These are phyloP conservation scores for Columbina picui DNA, from an alignment of 2,113 vertebrate species.

Conservation along the genomic window DNA sequence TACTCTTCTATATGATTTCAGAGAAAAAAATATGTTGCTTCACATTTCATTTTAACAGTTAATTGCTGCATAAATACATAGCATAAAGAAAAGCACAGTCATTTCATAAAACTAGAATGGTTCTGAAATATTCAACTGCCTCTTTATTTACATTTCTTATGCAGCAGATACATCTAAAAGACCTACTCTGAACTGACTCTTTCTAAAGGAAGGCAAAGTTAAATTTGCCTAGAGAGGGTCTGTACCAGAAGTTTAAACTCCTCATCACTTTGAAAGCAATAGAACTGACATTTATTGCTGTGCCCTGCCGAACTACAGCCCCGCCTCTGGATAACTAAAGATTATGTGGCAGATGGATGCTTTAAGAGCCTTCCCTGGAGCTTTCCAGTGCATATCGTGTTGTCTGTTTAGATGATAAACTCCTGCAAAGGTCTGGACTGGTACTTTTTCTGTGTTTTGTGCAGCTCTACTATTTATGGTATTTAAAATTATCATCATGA, in stretches of 20 bases:
- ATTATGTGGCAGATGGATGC: neutral
- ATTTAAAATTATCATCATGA: neutral
- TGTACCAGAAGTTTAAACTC: constrained; percentile 8
- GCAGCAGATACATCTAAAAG: neutral
- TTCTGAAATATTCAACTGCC: neutral
- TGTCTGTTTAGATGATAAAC: constrained; percentile 30
- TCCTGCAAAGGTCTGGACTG: neutral
- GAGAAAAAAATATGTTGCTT: neutral
- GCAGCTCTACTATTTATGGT: neutral
- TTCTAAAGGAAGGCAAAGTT: neutral
- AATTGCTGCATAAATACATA: constrained; percentile 35
- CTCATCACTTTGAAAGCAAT: neutral
- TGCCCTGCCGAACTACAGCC: neutral
- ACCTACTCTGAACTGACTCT: neutral
- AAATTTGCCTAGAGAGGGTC: neutral
- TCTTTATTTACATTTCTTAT: neutral
- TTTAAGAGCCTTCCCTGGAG: constrained; percentile 16
- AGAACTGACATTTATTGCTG: neutral
- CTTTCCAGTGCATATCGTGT: neutral
- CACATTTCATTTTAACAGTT: constrained; percentile 17
- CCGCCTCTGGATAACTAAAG: constrained; percentile 6
- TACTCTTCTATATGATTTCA: neutral
- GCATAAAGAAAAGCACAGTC: neutral
- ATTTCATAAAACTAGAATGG: neutral
- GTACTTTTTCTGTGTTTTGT: constrained; percentile 23